Evolutionary conservation across 1,140 invertebrate species (phyloP).

Genomic region (Semibalanus balanoides): DNA sequence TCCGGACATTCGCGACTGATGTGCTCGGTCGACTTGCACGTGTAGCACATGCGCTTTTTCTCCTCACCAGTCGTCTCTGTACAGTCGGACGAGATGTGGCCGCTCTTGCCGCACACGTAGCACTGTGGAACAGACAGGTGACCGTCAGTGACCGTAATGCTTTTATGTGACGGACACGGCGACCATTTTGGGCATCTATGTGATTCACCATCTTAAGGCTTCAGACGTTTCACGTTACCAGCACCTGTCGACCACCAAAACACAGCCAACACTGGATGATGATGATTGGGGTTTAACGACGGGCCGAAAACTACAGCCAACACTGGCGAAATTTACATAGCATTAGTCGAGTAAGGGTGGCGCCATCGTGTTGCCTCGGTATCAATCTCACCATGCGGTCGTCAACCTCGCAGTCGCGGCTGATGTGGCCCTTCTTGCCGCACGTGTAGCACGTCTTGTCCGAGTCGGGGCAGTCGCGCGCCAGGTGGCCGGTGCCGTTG

Average conservation of each 20-base stretch:
- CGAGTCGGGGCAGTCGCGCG: constrained; percentile 35
- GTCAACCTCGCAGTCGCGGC: constrained; percentile 56
- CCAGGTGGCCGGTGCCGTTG: constrained; percentile 24
- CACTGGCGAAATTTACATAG: too few species aligned
- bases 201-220: too few species aligned
- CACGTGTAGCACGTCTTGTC: constrained; percentile 71
- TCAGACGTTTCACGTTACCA: too few species aligned
- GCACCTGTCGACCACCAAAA: too few species aligned
- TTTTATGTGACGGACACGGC: too few species aligned
- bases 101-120: constrained; percentile 49
- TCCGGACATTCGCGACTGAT: constrained; percentile 65
- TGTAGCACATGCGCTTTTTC: constrained; percentile 53
- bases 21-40: constrained; percentile 74
- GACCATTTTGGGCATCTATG: too few species aligned
- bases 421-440: constrained; percentile 75
- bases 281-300: too few species aligned
- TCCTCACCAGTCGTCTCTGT: constrained; percentile 39
- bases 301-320: too few species aligned
- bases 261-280: too few species aligned
- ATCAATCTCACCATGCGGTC: constrained; percentile 17
- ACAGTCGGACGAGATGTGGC: constrained; percentile 74
- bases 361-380: constrained; percentile 12
- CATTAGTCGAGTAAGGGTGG: too few species aligned
- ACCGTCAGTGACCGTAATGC: too few species aligned
- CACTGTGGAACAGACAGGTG: constrained; percentile 8